Evolutionary conservation across 1,140 invertebrate genomes (phyloP).

Genomic region (Drosophila quadrilineata): DNA sequence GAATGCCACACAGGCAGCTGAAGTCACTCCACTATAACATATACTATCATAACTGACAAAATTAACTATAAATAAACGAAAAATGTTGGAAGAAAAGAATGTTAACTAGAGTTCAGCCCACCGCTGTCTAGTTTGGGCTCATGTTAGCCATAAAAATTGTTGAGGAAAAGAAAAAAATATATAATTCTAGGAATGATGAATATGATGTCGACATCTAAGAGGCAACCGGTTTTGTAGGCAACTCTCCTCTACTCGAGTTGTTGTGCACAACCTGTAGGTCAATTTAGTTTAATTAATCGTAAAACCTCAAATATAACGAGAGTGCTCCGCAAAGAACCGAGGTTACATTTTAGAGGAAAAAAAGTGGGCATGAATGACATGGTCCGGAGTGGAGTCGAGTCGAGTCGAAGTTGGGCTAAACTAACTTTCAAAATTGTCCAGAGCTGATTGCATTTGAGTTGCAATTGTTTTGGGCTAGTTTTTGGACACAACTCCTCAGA

Average conservation of each 20-base stretch:
- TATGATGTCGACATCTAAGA: conserved; percentile 33
- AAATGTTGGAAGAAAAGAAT: conserved; percentile 35
- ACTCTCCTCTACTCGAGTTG: not conserved
- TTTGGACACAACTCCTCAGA: no score
- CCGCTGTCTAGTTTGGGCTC: conserved; percentile 18
- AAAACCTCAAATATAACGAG: conserved; percentile 35
- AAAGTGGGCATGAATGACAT: not conserved
- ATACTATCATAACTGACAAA: not conserved
- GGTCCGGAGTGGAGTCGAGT: not conserved
- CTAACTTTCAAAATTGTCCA: conserved; percentile 44
- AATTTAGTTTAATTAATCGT: conserved; percentile 64
- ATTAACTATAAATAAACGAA: not conserved
- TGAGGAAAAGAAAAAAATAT: no score
- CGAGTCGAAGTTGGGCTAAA: not conserved
- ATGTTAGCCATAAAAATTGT: conserved; percentile 46
- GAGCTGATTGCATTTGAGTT: conserved; percentile 34
- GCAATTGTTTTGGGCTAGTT: no score
- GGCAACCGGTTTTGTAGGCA: conserved; percentile 33
- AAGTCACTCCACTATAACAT: not conserved
- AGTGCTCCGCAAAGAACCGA: no score
- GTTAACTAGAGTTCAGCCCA: conserved; percentile 23
- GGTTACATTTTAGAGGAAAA: conserved; percentile 26
- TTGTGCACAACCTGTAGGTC: conserved; percentile 46
- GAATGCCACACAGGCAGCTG: conserved; percentile 44
- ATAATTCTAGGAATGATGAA: conserved; percentile 46